A percentile compares a stretch with the other conserved stretches of the same genome.
Conservation (phyloP, 2,113 vertebrate species). For the Oncorhynchus tshawytscha region DNA sequence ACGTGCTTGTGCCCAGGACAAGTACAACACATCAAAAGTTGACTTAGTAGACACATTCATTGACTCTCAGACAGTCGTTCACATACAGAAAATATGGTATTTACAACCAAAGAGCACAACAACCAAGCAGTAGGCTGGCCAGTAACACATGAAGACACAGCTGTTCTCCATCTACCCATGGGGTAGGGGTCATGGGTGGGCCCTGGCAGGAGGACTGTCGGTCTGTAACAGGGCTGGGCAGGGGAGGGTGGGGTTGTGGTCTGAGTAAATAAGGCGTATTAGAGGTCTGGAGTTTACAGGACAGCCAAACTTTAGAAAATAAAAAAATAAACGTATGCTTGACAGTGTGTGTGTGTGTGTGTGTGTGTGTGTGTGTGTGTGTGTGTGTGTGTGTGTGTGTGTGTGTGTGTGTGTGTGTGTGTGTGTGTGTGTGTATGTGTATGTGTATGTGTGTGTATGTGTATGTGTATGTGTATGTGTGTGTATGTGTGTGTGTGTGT, state of each 20-base stretch:
- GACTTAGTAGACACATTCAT: not conserved
- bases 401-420: not conserved
- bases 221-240: not conserved
- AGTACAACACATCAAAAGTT: not conserved
- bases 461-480: not conserved
- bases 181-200: not conserved
- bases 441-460: not conserved
- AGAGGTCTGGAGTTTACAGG: not conserved
- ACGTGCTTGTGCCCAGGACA: no score
- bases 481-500: not conserved
- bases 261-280: not conserved
- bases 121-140: conserved; percentile 24
- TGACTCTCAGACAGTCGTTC: not conserved
- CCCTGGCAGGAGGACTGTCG: not conserved
- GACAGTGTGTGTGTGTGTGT: not conserved
- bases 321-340: no score
- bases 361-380: not conserved
- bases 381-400: not conserved
- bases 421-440: not conserved
- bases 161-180: not conserved
- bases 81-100: not conserved
- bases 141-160: not conserved
- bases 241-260: not conserved
- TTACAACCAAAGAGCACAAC: not conserved
- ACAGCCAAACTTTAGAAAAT: not conserved